Evolutionary conservation across 2,113 vertebrate genomes (phyloP), one percentile per base, ranked within the genome.

Genomic region (Chionomys nivalis): DNA sequence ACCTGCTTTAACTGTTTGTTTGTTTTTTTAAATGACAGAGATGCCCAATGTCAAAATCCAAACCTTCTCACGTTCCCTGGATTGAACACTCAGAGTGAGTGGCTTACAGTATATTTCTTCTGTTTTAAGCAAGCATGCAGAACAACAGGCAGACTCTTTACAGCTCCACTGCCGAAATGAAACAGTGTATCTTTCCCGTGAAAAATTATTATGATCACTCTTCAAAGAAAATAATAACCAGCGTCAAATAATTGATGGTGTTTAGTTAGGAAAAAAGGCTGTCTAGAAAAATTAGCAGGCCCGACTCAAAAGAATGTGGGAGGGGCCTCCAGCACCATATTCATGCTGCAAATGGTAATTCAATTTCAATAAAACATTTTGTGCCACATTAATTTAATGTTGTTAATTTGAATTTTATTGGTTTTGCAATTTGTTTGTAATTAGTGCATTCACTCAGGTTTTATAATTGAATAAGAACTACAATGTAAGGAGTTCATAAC

Each of bases 321-420:
- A 39, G 13, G 49, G 31, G 49, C n/a, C n/a, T 61, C 28, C 75
- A 66, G 44, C 31, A 31, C 68, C 49, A 7, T 33, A 49, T 16
- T 81, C 61, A 5, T 26, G 31, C 16, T 77, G 19, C 68, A 76
- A n/a, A 68, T 61, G 94, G 39, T 70, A 87, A 95, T 83, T 95
- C 78, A 89, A 61, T 93, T 85, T 93, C 92, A 89, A 70, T 78
- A 86, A 78, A 89, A 88, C 63, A 81, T 78, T 75, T 36, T 63
- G 21, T 92, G 49, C 55, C 73, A 85, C 36, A 89, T 89, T 89
- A 91, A 81, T 91, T 95, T 95, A 91, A 87, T 91, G 66, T 87
- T 89, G 83, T 87, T 95, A 83, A 94, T 95, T 91, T 96, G 78
- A 96, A 87, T 94, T 95, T 89, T 91, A 95, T 75, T 93, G 63